phyloP scores from a whole-genome alignment of 1,140 invertebrate species.

The Paramacrobiotus metropolitanus region DNA sequence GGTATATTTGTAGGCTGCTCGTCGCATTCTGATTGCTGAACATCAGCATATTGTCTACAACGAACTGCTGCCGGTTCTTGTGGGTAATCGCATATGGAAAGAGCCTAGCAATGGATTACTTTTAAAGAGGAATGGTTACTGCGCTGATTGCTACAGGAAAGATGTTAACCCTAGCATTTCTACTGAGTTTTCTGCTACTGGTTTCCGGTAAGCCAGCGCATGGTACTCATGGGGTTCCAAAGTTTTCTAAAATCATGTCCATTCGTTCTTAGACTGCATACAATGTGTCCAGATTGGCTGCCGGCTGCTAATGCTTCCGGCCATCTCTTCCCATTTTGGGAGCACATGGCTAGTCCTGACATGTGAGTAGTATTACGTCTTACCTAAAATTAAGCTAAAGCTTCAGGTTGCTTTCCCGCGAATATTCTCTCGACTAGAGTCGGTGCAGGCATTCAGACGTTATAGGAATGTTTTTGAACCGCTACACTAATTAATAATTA shows the following conservation, averaged over 20 bases:
- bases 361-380: not conserved
- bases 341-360: not conserved
- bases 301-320: not conserved
- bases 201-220: not conserved
- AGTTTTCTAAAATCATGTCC: too few species aligned
- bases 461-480: too few species aligned
- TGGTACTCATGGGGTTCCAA: not conserved
- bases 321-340: not conserved
- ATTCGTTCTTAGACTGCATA: not conserved
- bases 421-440: too few species aligned
- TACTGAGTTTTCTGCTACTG: not conserved
- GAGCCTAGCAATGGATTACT: not conserved
- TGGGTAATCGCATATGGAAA: constrained; percentile 38
- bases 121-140: not conserved
- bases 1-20: constrained; percentile 18
- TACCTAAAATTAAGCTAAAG: too few species aligned
- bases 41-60: constrained; percentile 24
- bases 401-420: too few species aligned
- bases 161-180: not conserved
- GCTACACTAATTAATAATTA: too few species aligned
- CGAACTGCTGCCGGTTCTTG: constrained; percentile 21
- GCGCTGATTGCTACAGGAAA: not conserved
- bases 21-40: constrained; percentile 24
- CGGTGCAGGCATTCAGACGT: too few species aligned
- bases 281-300: not conserved